Evolutionary conservation across 2,888 invertebrate genomes (phyloP).

Genomic region (Lycaena phlaeas): DNA sequence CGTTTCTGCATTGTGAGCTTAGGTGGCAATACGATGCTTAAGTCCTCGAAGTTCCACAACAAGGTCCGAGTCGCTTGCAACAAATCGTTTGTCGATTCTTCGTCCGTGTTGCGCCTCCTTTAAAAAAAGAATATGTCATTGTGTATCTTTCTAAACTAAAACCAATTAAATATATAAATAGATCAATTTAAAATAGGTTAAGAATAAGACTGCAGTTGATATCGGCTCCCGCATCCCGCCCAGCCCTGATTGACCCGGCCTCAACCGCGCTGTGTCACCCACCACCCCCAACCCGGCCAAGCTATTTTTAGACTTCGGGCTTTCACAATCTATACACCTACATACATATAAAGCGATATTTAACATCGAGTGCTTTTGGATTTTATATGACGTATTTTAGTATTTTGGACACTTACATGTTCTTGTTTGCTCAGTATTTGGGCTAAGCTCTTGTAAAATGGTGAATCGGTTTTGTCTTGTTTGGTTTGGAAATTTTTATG

Average conservation of each 20-base stretch:
- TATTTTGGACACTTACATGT: conserved; percentile 59
- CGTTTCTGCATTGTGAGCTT: conserved; percentile 47
- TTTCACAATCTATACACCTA: conserved; percentile 36
- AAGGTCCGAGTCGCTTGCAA: conserved; percentile 75
- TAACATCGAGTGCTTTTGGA: conserved; percentile 11
- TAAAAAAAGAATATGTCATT: conserved; percentile 26
- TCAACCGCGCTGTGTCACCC: conserved; percentile 56
- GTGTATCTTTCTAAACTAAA: conserved; percentile 4
- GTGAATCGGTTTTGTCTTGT: conserved; percentile 35
- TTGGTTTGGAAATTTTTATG: conserved; percentile 38
- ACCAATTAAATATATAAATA: neutral
- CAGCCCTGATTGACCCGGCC: conserved; percentile 60
- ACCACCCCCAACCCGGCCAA: conserved; percentile 54
- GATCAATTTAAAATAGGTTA: conserved; percentile 21
- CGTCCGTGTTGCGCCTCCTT: conserved; percentile 46
- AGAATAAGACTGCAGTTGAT: conserved; percentile 28
- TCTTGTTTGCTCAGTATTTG: conserved; percentile 59
- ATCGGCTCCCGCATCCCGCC: conserved; percentile 29
- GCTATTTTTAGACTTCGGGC: conserved; percentile 65
- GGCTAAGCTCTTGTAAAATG: conserved; percentile 67
- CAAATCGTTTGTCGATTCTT: conserved; percentile 76
- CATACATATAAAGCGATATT: conserved; percentile 26
- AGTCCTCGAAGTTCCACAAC: conserved; percentile 76
- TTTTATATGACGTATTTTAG: conserved; percentile 16
- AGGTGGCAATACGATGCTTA: conserved; percentile 74